These are phyloP conservation scores for Drosophila mimetica DNA, from an alignment of 2,888 invertebrate genomes.

Conservation along the genomic window DNA sequence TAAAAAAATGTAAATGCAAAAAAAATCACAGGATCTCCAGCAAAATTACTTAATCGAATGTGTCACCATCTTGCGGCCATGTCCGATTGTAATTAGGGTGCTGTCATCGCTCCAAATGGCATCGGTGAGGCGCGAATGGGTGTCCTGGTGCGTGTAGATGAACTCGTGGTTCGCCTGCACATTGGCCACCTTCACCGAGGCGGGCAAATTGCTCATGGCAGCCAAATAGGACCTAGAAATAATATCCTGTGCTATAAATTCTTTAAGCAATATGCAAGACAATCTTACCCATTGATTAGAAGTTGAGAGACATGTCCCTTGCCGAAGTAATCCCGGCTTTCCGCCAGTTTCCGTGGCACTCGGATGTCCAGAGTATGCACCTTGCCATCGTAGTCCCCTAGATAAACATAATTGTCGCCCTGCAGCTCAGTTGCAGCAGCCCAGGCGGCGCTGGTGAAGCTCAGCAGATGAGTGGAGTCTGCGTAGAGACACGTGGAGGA, in stretches of 20 bases:
- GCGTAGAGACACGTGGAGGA: slow-evolving; percentile 54
- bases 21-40: slow-evolving; percentile 3
- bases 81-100: slow-evolving; percentile 64
- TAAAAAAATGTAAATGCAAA: slow-evolving; percentile 11
- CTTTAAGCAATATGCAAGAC: background rate
- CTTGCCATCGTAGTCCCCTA: slow-evolving; percentile 65
- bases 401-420: slow-evolving; percentile 56
- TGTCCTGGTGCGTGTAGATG: slow-evolving; percentile 50
- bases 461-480: slow-evolving; percentile 46
- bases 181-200: slow-evolving; percentile 51
- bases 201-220: slow-evolving; percentile 60
- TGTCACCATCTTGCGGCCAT: slow-evolving; percentile 57
- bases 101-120: slow-evolving; percentile 54
- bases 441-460: slow-evolving; percentile 63
- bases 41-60: slow-evolving; percentile 44
- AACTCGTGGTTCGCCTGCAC: slow-evolving; percentile 28
- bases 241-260: background rate
- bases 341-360: slow-evolving; percentile 44
- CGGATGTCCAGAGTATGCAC: slow-evolving; percentile 65
- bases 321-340: slow-evolving; percentile 49
- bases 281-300: slow-evolving; percentile 54
- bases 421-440: slow-evolving; percentile 46
- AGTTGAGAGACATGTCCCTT: slow-evolving; percentile 48
- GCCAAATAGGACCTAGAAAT: slow-evolving; percentile 55
- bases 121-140: slow-evolving; percentile 59